Base-by-base conservation (phyloP, 2,113 vertebrate genomes). In the Lophura nycthemera region DNA sequence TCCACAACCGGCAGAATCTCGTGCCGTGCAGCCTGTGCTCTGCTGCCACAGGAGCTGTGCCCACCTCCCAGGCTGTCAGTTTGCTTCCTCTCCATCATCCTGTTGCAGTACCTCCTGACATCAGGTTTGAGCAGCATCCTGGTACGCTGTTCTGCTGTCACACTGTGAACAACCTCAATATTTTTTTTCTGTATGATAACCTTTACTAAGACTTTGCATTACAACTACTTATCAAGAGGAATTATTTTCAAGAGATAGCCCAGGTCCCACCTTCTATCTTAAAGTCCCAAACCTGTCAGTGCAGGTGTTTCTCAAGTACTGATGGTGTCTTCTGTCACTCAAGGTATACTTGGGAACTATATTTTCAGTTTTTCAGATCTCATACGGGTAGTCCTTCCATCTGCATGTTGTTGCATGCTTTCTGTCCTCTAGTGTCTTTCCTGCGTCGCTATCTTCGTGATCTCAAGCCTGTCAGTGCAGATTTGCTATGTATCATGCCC, bases 251-350 rank as follows among this genome's bases (percentile, higher is more conserved):
- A 79, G 80, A 75, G 79, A 64, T 32, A 73, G 88, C 89, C 34
- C 71, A 84, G 93, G 86, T 91, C 65, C 83, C 36, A 97, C 80
- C 86, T 97, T 94, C 97, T 67, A 21, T 97, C 96, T 56, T 98
- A 95, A 66, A 95, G 75, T 94, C 88, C 93, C 96, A 77, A 87
- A 88, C 81, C 69, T 87, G 25, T 80, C 76, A 80, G 30, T 60
- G 65, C 83, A 89, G 52, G 59, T 65, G 40, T 27, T 38, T 61
- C 48, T 47, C 59, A 79, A 30, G 21, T 27, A 19, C 25, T 38
- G 50, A 30, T 77, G 69, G 48, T 76, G 21, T 52, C 45, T 60
- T 65, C 42, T 42, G 11, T 48, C 45, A 43, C 30, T 78, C 47
- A n/a, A 50, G 45, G 42, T 36, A 20, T 5, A 36, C 36, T 30